Evolutionary conservation across 2,888 invertebrate genomes (phyloP).

Genomic region (Micoletzkya japonica): DNA sequence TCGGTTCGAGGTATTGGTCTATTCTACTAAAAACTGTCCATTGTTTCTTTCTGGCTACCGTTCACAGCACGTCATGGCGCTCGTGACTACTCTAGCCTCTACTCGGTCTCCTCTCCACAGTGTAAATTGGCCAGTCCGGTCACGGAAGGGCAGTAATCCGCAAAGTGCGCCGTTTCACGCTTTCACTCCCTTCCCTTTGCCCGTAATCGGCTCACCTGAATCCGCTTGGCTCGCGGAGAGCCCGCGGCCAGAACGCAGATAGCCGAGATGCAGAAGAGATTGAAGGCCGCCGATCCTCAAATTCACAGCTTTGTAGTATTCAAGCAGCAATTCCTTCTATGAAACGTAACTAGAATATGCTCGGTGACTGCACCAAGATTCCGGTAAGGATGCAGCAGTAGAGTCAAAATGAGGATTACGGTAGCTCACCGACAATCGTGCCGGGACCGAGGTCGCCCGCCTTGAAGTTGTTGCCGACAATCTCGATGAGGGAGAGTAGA

Average conservation of each 20-base stretch:
- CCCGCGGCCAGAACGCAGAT: conserved; percentile 69
- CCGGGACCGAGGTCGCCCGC: conserved; percentile 70
- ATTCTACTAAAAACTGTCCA: no score
- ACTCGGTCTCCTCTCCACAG: no score
- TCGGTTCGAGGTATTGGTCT: no score
- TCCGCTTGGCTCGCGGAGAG: conserved; percentile 58
- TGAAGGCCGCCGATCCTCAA: conserved; percentile 70
- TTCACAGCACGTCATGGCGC: no score
- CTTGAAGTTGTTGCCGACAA: conserved; percentile 69
- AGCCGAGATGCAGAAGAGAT: conserved; percentile 69
- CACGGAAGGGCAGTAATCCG: no score
- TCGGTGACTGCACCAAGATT: background rate
- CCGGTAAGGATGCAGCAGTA: background rate
- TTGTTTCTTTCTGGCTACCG: no score
- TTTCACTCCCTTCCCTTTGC: no score
- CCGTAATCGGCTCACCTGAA: conserved; percentile 2
- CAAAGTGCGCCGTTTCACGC: no score
- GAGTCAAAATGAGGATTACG: background rate
- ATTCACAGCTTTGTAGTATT: background rate
- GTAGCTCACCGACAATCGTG: conserved; percentile 71
- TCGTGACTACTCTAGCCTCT: no score
- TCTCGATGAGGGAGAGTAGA: conserved; percentile 69
- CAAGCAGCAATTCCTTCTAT: background rate
- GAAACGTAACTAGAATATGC: background rate
- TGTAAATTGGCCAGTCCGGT: no score